These are phyloP conservation scores for Cryptus armator DNA, from an alignment of 2,888 invertebrate species.

Conservation along the genomic window DNA sequence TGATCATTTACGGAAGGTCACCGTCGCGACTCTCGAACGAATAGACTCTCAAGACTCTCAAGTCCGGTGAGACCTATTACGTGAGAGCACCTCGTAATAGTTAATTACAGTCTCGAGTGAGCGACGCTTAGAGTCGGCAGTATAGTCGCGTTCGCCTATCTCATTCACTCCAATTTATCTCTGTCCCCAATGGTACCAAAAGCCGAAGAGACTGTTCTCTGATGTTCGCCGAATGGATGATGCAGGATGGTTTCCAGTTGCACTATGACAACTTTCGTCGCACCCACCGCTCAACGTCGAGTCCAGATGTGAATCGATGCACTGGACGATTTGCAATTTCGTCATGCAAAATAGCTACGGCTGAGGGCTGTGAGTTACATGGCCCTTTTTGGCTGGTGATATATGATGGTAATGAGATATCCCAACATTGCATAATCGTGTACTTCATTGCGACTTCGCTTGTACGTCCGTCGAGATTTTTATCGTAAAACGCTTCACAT, in stretches of 20 bases:
- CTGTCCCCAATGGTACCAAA: slow-evolving; percentile 8
- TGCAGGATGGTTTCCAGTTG: not conserved
- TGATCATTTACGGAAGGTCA: too few species aligned
- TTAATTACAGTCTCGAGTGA: slow-evolving; percentile 34
- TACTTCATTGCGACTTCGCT: too few species aligned
- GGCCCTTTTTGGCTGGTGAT: too few species aligned
- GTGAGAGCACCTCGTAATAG: slow-evolving; percentile 10
- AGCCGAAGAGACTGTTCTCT: not conserved
- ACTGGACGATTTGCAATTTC: slow-evolving; percentile 15
- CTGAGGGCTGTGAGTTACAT: too few species aligned
- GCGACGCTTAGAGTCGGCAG: slow-evolving; percentile 23
- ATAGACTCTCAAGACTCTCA: slow-evolving; percentile 2
- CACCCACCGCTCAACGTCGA: not conserved
- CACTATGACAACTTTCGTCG: not conserved
- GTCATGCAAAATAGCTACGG: not conserved
- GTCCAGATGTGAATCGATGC: slow-evolving; percentile 22
- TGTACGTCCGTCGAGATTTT: too few species aligned
- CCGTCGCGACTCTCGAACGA: too few species aligned
- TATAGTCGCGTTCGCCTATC: slow-evolving; percentile 16
- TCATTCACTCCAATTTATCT: slow-evolving; percentile 38
- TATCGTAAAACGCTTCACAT: too few species aligned
- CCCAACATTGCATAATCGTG: too few species aligned
- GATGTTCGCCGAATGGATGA: not conserved
- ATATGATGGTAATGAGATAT: too few species aligned
- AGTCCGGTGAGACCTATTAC: not conserved